Conservation (phyloP, 64 coral and sea anemone genomes). For the Anthopleura sola region DNA sequence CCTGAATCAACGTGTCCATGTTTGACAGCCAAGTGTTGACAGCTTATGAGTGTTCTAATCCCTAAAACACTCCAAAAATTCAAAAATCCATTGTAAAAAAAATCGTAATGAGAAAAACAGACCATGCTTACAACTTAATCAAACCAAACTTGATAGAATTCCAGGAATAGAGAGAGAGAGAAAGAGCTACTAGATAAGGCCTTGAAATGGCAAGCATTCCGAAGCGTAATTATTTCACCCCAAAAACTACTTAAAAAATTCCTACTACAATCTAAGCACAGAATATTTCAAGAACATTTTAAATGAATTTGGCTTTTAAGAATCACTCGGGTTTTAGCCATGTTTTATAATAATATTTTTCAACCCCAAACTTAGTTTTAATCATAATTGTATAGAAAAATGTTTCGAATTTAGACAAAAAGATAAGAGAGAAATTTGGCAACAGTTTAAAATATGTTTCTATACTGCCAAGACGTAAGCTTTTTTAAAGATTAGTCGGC, state of each 20-base stretch:
- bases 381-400: too few species aligned
- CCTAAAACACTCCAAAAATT: background rate
- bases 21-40: background rate
- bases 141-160: background rate
- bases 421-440: background rate
- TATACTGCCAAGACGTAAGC: background rate
- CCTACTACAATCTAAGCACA: too few species aligned
- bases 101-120: background rate
- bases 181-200: slow-evolving; percentile 2
- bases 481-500: background rate
- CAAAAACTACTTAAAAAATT: too few species aligned
- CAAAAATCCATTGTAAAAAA: background rate
- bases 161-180: background rate
- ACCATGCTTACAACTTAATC: background rate
- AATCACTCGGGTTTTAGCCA: too few species aligned
- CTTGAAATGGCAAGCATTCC: background rate
- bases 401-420: too few species aligned
- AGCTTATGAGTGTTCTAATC: background rate
- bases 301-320: too few species aligned
- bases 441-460: background rate
- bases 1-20: too few species aligned
- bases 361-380: too few species aligned
- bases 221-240: background rate
- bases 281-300: too few species aligned
- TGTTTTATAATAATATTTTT: too few species aligned